These are phyloP conservation scores for Spheniscus mendiculus DNA, from an alignment of 2,113 vertebrate genomes.

Conservation along the genomic window DNA sequence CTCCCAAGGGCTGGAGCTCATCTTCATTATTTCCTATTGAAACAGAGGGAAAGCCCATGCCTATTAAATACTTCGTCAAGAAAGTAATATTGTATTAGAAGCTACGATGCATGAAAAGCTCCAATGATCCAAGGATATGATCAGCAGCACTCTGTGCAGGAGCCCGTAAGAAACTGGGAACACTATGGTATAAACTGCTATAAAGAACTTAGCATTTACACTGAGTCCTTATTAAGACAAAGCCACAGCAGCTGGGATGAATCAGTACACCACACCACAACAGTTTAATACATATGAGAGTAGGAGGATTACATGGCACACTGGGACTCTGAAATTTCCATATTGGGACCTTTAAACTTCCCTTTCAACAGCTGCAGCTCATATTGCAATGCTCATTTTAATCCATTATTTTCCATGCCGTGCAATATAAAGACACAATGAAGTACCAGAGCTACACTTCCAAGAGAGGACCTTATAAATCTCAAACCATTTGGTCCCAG, in stretches of 20 bases:
- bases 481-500: neutral
- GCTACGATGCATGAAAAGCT: neutral
- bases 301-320: neutral
- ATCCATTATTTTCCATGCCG: neutral
- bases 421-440: neutral
- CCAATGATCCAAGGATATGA: neutral
- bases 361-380: neutral
- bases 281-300: neutral
- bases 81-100: neutral
- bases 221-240: neutral
- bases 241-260: neutral
- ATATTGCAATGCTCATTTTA: accelerated
- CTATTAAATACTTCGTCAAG: neutral
- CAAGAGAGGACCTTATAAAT: neutral
- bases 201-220: neutral
- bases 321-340: neutral
- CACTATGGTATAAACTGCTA: neutral
- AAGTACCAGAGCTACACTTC: neutral
- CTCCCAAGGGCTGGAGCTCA: neutral
- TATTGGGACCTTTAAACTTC: neutral
- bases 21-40: neutral
- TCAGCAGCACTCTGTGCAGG: neutral
- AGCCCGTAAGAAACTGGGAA: neutral
- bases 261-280: accelerated
- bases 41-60: neutral